Evolutionary conservation across 2,888 invertebrate genomes (phyloP).

Genomic region (Apantesis nais): DNA sequence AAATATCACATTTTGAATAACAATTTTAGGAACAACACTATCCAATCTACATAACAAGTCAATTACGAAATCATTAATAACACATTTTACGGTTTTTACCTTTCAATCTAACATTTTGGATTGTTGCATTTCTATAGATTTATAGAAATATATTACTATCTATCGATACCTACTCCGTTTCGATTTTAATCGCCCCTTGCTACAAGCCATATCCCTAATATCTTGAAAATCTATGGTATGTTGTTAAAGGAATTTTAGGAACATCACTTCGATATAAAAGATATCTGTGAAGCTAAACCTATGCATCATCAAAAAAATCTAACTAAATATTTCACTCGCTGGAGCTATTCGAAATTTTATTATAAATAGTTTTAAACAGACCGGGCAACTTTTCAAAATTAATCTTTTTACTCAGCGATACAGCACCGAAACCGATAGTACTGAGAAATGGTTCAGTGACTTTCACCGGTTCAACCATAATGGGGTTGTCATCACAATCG

Average conservation of each 20-base stretch:
- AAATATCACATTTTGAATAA: constrained; percentile 46
- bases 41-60: constrained; percentile 28
- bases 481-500: constrained; percentile 75
- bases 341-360: constrained; percentile 60
- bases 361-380: constrained; percentile 63
- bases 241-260: constrained; percentile 10
- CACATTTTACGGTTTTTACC: constrained; percentile 20
- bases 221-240: background rate
- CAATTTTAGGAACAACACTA: constrained; percentile 29
- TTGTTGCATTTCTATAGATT: constrained; percentile 1
- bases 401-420: constrained; percentile 55
- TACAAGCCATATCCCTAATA: background rate
- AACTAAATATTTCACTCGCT: constrained; percentile 42
- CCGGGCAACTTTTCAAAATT: constrained; percentile 63
- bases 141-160: background rate
- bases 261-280: constrained; percentile 2
- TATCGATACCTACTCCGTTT: background rate
- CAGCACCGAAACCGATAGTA: constrained; percentile 42
- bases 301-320: constrained; percentile 17
- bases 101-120: constrained; percentile 1
- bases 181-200: background rate
- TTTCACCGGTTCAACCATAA: constrained; percentile 65
- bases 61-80: constrained; percentile 3
- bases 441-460: constrained; percentile 43
- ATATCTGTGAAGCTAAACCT: constrained; percentile 15